Evolutionary conservation across 2,113 vertebrate species (phyloP).

Genomic region (Tupaia tana): DNA sequence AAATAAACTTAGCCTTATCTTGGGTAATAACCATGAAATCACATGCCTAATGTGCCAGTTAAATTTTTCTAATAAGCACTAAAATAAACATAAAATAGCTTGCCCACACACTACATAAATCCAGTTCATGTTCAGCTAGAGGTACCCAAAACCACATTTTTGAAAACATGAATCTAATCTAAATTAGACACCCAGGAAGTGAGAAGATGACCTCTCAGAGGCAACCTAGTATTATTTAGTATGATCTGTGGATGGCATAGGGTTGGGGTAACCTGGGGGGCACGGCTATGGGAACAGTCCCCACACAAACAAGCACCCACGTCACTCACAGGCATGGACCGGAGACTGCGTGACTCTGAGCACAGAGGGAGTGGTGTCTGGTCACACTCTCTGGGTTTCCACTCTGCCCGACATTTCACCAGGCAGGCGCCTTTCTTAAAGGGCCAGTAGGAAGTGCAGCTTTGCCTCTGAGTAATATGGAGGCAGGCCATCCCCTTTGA

Average conservation of each 20-base stretch:
- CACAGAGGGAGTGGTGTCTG: conserved; percentile 47
- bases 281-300: not conserved
- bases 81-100: conserved; percentile 17
- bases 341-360: conserved; percentile 37
- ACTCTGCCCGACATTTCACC: conserved; percentile 52
- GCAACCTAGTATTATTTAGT: not conserved
- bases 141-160: not conserved
- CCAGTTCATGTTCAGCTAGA: not conserved
- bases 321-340: not conserved
- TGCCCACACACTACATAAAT: not conserved
- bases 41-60: not conserved
- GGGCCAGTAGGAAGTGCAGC: conserved; percentile 4
- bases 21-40: not conserved
- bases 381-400: conserved; percentile 58
- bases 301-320: not conserved
- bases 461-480: conserved; percentile 38
- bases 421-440: conserved; percentile 47
- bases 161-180: not conserved
- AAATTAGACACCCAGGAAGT: not conserved
- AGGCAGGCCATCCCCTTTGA: not conserved
- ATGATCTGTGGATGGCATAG: not conserved
- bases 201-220: not conserved
- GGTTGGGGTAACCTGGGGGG: not conserved
- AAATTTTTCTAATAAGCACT: conserved; percentile 27
- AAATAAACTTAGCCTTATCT: conserved; percentile 12